Percentiles rank a stretch among this genome's conserved stretches.
These are phyloP conservation scores for Malurus cyaneus DNA, from an alignment of 2,113 vertebrate genomes.

Conservation along the genomic window DNA sequence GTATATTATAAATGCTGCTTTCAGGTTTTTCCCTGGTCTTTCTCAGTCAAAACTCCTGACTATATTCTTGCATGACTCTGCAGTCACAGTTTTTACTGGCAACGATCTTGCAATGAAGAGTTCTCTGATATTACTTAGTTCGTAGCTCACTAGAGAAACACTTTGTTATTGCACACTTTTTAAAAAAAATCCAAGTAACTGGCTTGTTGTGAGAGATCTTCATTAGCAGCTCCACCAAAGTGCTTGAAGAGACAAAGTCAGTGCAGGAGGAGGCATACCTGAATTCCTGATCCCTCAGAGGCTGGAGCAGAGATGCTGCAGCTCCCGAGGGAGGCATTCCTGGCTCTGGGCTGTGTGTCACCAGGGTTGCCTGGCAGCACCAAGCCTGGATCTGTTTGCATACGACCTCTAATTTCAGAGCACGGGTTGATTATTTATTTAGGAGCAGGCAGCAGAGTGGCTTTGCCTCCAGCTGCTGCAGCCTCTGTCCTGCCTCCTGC, in stretches of 20 bases:
- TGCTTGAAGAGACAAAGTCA: not conserved
- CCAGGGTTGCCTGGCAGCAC: conserved; percentile 4
- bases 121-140: not conserved
- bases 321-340: not conserved
- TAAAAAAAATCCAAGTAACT: not conserved
- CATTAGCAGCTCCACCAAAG: not conserved
- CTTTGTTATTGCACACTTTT: not conserved
- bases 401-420: conserved; percentile 28
- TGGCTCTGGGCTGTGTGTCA: not conserved
- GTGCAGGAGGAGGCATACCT: not conserved
- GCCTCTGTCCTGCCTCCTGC: not conserved
- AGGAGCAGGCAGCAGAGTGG: conserved; percentile 31
- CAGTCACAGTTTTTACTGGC: not conserved
- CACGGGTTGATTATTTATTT: conserved; percentile 61
- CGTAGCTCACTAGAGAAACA: not conserved
- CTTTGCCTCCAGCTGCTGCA: not conserved
- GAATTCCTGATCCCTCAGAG: not conserved
- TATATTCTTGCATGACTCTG: not conserved
- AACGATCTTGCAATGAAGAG: not conserved
- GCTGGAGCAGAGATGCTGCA: not conserved
- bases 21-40: not conserved
- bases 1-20: not conserved
- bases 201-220: not conserved
- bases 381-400: not conserved
- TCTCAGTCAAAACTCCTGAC: not conserved